Base-by-base conservation (phyloP, 2,888 invertebrate genomes). In the Altica lythri region DNA sequence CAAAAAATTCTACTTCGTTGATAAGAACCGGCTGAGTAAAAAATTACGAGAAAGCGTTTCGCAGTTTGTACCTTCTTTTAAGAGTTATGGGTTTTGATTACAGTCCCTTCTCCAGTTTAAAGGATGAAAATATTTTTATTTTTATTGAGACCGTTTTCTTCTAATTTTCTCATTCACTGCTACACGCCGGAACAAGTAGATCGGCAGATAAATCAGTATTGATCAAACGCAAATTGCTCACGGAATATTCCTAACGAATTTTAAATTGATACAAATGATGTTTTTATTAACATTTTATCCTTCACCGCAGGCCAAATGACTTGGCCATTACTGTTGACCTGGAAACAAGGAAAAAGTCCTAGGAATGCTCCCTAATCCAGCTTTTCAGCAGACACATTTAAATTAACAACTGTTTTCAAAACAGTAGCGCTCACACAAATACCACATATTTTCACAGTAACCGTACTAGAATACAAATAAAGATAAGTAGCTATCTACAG, bases 261-360 rank as follows among this genome's bases (percentile, higher is more conserved):
- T 25, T 8, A 40, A 25, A 40, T 29, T 27, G 9, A 42, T 5
- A 16, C 16, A 42, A 25, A 29, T 27, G 27, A 27, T 42, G 42
- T 29, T 27, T 42, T 42, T 27, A 42, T 42, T 42, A 42, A 17
- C 27, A 14, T 42, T 42, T 9, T 42, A 42, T 42, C 27, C 13
- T 13, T 42, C 6, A 13, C 27, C 27, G 16, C 29, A 27, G 27
- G 16, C 16, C 27, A 42, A 42, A 42, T 27, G 27, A 42, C 29
- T 29, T 29, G 13, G 27, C 16, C 42, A 29, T 42, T 42, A 42
- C 27, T 29, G 42, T 13, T 42, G 5, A n/a, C 42, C 27, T 42
- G 22, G 14, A 25, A 19, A 22, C 2, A 40, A 9, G 17, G 40
- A 42, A 42, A 42, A 27, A 14, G 10, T 30, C 13, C 30, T n/a